Evolutionary conservation across 1,140 invertebrate species (phyloP), one percentile per base, ranked within the genome.

Genomic region (Macrostomum lignano): DNA sequence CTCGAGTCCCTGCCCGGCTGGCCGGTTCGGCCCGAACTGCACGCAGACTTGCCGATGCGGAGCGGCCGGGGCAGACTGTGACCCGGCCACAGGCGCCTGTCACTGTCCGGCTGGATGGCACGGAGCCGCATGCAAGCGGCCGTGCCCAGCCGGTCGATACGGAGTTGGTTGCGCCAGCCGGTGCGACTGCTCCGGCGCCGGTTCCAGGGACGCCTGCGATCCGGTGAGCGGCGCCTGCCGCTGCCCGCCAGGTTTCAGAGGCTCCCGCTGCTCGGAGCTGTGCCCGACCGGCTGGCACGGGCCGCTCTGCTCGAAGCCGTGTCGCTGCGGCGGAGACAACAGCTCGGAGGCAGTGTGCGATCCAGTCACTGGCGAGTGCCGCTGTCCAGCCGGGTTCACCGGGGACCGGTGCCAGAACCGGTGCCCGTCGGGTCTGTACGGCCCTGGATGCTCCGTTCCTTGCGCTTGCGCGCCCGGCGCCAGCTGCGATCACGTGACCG

Each of bases 321-420:
- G 76, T 47, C 26, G 29, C 13, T 55, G 64, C 35, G 79, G 74
- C 51, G 44, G 66, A 38, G 73, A 78, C 46, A 69, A 68, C 23
- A 81, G 77, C 13, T 62, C 26, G 3, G 13, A 31, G 10, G 10
- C 30, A 37, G 28, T 15, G 7, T 96, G 86, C 53, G 68, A 74
- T 51, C 67, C 70, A n/a, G 60, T 65, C 20, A 70, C 61, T 17
- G 78, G 79, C 1, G 55, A 65, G 38, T 84, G 78, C 49, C 64
- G 63, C 37, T 86, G 79, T 49, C 64, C 65, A n/a, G 44, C 67
- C 24, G 78, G 78, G 32, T 82, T 72, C 69, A 72, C 62, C 33
- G 72, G 61, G 10, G 39, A 44, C 4, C 35, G 42, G 17, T 88
- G 78, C 54, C 66, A 70, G 40, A 64, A 71, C 43, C 44, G 52